These are phyloP conservation scores for Capitulum mitella DNA, from an alignment of 2,888 invertebrate genomes.

Conservation along the genomic window DNA sequence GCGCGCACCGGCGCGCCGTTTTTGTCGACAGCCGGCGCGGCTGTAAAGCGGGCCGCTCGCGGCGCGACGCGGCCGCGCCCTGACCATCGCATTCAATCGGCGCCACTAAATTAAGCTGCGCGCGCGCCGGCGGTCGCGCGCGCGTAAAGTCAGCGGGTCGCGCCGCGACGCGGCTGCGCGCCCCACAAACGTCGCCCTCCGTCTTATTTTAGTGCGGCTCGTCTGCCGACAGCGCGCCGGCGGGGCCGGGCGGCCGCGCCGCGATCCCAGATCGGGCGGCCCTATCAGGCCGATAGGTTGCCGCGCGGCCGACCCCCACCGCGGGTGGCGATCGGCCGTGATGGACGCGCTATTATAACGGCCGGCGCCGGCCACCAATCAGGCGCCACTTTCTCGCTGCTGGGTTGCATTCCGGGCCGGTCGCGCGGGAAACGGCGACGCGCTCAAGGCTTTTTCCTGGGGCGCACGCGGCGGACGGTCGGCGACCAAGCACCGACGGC, in stretches of 20 bases:
- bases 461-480: not conserved
- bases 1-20: not conserved
- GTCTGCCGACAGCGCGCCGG: not conserved
- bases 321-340: slow-evolving; percentile 11
- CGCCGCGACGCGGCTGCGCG: not conserved
- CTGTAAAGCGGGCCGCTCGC: not conserved
- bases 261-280: not conserved
- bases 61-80: not conserved
- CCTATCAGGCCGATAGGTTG: not conserved
- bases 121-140: not conserved
- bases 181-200: not conserved
- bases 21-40: not conserved
- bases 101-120: not conserved
- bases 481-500: not conserved
- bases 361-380: slow-evolving; percentile 46
- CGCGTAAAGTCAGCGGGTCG: slow-evolving; percentile 7
- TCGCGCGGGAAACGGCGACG: not conserved
- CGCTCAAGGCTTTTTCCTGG: slow-evolving; percentile 19
- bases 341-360: slow-evolving; percentile 42
- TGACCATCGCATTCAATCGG: slow-evolving; percentile 4
- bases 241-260: not conserved
- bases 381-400: not conserved
- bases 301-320: slow-evolving; percentile 27
- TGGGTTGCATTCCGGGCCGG: not conserved
- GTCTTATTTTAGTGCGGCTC: not conserved